Percentiles rank a stretch among this genome's conserved stretches.
Conservation (phyloP, 2,113 vertebrate species). For the Puffinus mauretanicus region DNA sequence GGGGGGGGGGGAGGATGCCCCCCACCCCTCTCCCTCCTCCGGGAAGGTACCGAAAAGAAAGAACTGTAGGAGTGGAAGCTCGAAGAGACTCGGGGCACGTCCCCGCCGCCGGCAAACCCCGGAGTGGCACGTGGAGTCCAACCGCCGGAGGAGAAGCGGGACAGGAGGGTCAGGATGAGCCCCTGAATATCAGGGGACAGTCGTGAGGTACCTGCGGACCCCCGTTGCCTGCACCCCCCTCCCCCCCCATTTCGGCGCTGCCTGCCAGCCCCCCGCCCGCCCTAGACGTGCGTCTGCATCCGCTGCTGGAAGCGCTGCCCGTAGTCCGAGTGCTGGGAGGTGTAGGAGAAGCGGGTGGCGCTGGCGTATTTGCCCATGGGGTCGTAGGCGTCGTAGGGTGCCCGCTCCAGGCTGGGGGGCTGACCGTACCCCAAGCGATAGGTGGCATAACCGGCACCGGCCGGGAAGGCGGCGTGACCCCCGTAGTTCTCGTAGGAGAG, state of each 20-base stretch:
- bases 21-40: neutral
- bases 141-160: neutral
- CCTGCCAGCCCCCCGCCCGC: neutral
- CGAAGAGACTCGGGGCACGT: neutral
- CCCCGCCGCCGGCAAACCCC: neutral
- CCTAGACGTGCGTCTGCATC: slow-evolving; percentile 96
- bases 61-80: neutral
- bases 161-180: neutral
- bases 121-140: neutral
- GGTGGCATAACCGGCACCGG: slow-evolving; percentile 73
- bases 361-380: slow-evolving; percentile 82
- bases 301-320: slow-evolving; percentile 93
- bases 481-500: slow-evolving; percentile 88
- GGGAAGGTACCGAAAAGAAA: neutral
- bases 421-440: slow-evolving; percentile 88
- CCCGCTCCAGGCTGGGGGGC: slow-evolving; percentile 65
- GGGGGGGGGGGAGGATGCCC: too few relatives aligned
- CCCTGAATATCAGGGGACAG: slow-evolving; percentile 79
- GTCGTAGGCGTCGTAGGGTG: slow-evolving; percentile 72
- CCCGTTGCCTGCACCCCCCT: neutral
- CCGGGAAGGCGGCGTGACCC: slow-evolving; percentile 73
- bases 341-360: slow-evolving; percentile 86
- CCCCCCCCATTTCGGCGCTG: neutral
- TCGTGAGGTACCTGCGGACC: neutral
- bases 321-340: slow-evolving; percentile 91